phyloP scores from a whole-genome alignment of 2,888 invertebrate species.

The Apodemia duryi region DNA sequence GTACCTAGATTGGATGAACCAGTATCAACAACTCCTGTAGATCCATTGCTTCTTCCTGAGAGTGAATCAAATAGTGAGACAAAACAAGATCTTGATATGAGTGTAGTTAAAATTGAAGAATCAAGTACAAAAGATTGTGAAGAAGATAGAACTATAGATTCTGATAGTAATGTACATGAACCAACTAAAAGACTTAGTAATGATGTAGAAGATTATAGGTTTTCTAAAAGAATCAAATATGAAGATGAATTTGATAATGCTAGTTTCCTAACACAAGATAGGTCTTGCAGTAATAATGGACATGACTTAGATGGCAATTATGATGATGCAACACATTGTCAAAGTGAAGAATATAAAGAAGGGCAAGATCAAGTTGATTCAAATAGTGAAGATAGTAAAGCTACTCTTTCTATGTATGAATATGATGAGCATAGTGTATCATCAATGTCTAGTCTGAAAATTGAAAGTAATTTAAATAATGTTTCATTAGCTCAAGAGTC shows the following conservation, averaged over 20 bases:
- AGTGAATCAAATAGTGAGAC: slow-evolving; percentile 55
- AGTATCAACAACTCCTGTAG: slow-evolving; percentile 63
- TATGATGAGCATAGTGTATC: slow-evolving; percentile 68
- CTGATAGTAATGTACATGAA: slow-evolving; percentile 48
- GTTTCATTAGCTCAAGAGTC: slow-evolving; percentile 42
- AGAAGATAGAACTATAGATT: slow-evolving; percentile 50
- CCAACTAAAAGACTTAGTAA: slow-evolving; percentile 57
- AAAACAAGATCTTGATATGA: slow-evolving; percentile 61
- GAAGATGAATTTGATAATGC: slow-evolving; percentile 54
- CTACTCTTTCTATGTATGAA: slow-evolving; percentile 58
- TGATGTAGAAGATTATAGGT: slow-evolving; percentile 49
- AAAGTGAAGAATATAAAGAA: slow-evolving; percentile 53
- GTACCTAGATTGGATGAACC: slow-evolving; percentile 60
- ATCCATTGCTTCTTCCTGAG: slow-evolving; percentile 67
- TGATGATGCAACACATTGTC: slow-evolving; percentile 50
- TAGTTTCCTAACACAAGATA: slow-evolving; percentile 41
- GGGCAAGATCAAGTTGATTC: slow-evolving; percentile 56
- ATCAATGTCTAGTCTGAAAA: slow-evolving; percentile 57
- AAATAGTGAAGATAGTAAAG: slow-evolving; percentile 66
- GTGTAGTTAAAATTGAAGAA: slow-evolving; percentile 65
- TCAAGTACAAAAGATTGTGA: slow-evolving; percentile 53
- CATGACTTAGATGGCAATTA: slow-evolving; percentile 55
- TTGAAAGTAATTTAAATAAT: slow-evolving; percentile 57
- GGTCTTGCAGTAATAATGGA: slow-evolving; percentile 43
- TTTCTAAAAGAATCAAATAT: slow-evolving; percentile 61